Evolutionary conservation across 2,797 vertebrate genomes (phyloP).

Genomic region (Craterocephalus amniculus): DNA sequence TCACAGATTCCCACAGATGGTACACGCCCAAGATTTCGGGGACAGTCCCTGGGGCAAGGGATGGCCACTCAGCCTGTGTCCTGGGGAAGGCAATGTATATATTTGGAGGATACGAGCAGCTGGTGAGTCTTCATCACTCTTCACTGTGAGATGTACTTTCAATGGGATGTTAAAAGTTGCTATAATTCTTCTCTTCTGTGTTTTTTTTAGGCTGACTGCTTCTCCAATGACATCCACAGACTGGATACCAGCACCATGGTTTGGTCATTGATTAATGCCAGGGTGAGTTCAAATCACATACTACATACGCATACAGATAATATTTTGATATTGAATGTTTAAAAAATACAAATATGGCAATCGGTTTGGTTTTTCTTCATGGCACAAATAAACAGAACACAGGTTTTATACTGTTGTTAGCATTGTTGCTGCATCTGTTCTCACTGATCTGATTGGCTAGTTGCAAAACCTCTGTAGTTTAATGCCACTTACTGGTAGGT

Average conservation of each 20-base stretch:
- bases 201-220: slow-evolving; percentile 93
- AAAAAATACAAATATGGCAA: slow-evolving; percentile 6
- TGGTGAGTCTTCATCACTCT: slow-evolving; percentile 83
- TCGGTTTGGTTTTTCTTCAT: slow-evolving; percentile 17
- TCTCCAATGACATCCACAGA: slow-evolving; percentile 98
- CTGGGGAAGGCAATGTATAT: slow-evolving; percentile 95
- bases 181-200: slow-evolving; percentile 29
- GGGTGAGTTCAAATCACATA: slow-evolving; percentile 82
- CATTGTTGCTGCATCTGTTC: slow-evolving; percentile 7
- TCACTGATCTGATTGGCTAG: slow-evolving; percentile 34
- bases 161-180: slow-evolving; percentile 15
- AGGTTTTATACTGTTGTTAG: slow-evolving; percentile 10
- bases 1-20: slow-evolving; percentile 93
- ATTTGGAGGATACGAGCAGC: slow-evolving; percentile 98
- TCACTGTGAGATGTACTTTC: neutral
- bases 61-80: slow-evolving; percentile 96
- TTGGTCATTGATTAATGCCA: slow-evolving; percentile 93
- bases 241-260: slow-evolving; percentile 93
- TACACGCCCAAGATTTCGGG: slow-evolving; percentile 93
- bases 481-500: slow-evolving; percentile 56
- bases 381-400: slow-evolving; percentile 28
- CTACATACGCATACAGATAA: neutral
- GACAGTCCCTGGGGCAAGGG: slow-evolving; percentile 92
- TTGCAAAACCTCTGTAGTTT: slow-evolving; percentile 41
- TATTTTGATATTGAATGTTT: neutral